These are phyloP conservation scores for Channa maculata DNA, from an alignment of 2,113 vertebrate genomes.

Conservation along the genomic window DNA sequence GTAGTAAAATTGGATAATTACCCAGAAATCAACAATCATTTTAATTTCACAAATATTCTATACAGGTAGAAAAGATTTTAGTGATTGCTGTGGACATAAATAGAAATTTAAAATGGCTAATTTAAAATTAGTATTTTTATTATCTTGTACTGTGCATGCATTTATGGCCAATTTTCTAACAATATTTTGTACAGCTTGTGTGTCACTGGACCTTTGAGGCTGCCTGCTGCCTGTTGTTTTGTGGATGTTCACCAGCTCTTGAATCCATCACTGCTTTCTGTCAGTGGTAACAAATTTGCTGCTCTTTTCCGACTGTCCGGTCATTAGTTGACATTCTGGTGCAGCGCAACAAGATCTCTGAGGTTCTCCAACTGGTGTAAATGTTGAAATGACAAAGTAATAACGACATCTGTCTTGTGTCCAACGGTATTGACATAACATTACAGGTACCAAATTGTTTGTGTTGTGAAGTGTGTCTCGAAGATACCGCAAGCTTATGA, in stretches of 20 bases:
- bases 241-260: conserved; percentile 54
- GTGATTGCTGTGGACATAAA: too few species aligned
- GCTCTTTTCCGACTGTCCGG: conserved; percentile 75
- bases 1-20: too few species aligned
- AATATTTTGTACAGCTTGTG: conserved; percentile 14
- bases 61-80: too few species aligned
- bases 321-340: conserved; percentile 82
- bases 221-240: conserved; percentile 37
- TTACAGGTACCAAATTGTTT: conserved; percentile 95
- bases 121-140: not conserved
- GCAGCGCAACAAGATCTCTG: conserved; percentile 84
- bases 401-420: conserved; percentile 98
- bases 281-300: conserved; percentile 80
- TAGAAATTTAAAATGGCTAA: too few species aligned
- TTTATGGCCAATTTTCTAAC: conserved; percentile 10
- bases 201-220: conserved; percentile 36
- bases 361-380: conserved; percentile 87
- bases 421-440: conserved; percentile 91
- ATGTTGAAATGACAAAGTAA: conserved; percentile 93
- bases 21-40: too few species aligned
- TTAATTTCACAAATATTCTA: too few species aligned
- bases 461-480: conserved; percentile 92
- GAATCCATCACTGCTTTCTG: conserved; percentile 80
- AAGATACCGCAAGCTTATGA: conserved; percentile 88
- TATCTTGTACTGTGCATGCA: not conserved